Percentiles rank a stretch among this genome's conserved stretches.
These are phyloP conservation scores for human DNA, from an alignment of 2,113 vertebrate species.

Conservation along the genomic window GRCh38 chr4:96680501-96681000, in stretches of 20 bases:
- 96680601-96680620: neutral
- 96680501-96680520: slow-evolving; percentile 3
- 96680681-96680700: neutral
- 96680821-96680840: neutral
- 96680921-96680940: neutral
- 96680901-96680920: neutral
- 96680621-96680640: neutral
- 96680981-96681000: neutral
- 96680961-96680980: neutral
- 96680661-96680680: neutral
- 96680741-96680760: neutral
- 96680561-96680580: neutral
- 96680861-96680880: neutral
- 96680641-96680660: neutral
- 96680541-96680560: neutral
- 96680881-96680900: neutral
- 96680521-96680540: neutral
- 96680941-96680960: neutral
- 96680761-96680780: neutral
- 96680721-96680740: neutral
- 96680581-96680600: neutral
- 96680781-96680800: neutral
- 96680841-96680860: neutral
- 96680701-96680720: neutral
- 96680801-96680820: neutral